A percentile compares a stretch with the other conserved stretches of the same genome.
Evolutionary conservation across 2,797 vertebrate genomes (phyloP).

Genomic region (Garrulus glandarius): DNA sequence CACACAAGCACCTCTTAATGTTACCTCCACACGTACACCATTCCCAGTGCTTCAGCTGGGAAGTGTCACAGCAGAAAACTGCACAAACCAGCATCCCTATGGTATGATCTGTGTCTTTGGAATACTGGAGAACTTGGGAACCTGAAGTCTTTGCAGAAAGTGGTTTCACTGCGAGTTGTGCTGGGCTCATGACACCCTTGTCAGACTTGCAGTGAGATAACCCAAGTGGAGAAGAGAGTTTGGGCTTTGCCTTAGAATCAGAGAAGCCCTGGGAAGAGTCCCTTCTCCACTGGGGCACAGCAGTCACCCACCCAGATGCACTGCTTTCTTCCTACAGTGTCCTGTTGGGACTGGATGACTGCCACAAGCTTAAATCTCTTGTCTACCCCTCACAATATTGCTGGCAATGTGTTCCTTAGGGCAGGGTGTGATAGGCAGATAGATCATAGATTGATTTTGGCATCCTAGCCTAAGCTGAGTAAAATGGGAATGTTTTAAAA

Average conservation of each 20-base stretch:
- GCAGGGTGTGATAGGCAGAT: not conserved
- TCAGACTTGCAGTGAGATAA: not conserved
- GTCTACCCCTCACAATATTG: too few relatives aligned
- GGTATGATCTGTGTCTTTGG: rapidly evolving
- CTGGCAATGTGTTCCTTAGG: not conserved
- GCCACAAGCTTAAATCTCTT: not conserved
- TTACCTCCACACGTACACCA: not conserved
- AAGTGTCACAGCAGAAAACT: not conserved
- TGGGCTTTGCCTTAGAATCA: not conserved
- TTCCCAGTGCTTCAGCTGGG: not conserved
- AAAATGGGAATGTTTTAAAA: not conserved
- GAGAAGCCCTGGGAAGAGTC: not conserved
- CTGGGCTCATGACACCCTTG: rapidly evolving
- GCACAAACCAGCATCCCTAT: not conserved
- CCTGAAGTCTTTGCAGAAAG: not conserved
- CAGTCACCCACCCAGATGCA: rapidly evolving
- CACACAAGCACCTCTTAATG: not conserved
- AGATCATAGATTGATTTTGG: not conserved
- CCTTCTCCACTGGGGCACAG: not conserved
- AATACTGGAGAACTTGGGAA: not conserved
- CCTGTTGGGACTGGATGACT: not conserved
- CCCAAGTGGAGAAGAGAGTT: not conserved
- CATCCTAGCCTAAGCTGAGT: not conserved
- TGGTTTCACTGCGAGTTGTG: not conserved
- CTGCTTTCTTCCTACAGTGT: rapidly evolving